Percentiles rank a stretch among this genome's conserved stretches.
Evolutionary conservation across 2,797 vertebrate species (phyloP).

Genomic region (Zalophus californianus): DNA sequence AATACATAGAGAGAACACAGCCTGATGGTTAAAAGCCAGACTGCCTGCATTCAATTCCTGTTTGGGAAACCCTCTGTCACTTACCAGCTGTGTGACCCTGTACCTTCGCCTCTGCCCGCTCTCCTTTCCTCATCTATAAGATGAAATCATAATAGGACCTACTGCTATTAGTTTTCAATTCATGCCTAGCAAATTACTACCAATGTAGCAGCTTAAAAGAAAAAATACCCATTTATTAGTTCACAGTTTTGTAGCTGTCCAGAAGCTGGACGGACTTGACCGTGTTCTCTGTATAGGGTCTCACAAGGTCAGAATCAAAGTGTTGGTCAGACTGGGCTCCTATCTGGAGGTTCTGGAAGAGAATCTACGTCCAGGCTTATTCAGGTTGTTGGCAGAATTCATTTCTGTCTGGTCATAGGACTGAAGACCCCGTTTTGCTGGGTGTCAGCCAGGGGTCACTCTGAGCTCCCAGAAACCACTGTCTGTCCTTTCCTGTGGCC

Average conservation of each 20-base stretch:
- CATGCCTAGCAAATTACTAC: background rate
- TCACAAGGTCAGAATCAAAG: background rate
- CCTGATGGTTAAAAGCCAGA: background rate
- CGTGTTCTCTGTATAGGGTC: background rate
- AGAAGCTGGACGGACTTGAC: background rate
- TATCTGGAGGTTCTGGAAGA: background rate
- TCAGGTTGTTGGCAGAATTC: background rate
- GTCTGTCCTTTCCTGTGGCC: no score
- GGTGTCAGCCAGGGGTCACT: background rate
- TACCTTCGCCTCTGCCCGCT: background rate
- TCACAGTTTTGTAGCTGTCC: background rate
- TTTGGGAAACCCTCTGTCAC: background rate
- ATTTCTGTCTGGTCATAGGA: background rate
- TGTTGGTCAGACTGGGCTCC: background rate
- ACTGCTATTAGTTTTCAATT: background rate
- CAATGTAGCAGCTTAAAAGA: background rate
- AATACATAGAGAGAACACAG: background rate
- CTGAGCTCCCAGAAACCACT: background rate
- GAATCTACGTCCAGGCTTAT: background rate
- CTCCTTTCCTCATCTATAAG: background rate
- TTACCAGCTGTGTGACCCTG: background rate
- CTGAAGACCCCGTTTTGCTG: background rate
- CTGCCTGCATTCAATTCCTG: background rate
- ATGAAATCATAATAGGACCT: background rate
- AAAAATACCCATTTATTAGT: background rate